Base-by-base conservation (phyloP, 2,113 vertebrate species). In the Lonchura striata region DNA sequence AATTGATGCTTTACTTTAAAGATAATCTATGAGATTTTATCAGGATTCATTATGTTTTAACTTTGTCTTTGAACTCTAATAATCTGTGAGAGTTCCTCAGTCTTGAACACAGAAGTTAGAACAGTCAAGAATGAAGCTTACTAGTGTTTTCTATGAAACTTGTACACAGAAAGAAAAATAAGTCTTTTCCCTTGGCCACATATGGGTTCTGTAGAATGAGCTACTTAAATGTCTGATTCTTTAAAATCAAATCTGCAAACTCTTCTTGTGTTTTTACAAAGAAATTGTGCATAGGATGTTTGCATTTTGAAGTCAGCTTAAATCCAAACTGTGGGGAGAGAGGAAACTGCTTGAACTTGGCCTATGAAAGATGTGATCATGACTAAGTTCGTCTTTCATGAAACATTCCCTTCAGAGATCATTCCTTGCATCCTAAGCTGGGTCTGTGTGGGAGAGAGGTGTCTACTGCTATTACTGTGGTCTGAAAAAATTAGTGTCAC, bases 281-380 rank as follows among this genome's bases (percentile, higher is more conserved):
- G 39, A 90, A 93, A 86, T 88, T 82, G 7, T 49, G 25, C 44
- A 59, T 81, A 59, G 7, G 44, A 33, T 54, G 3, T 52, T 74
- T 92, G 42, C 13, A 86, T 88, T 94, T 96, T 77, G 64, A 91
- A 94, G 69, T 78, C 33, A 86, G 30, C 35, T 90, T 90, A 70
- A 71, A 80, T 57, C 14, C 20, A 86, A 47, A 25, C 7, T 1
- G 0, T 20, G 10, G 33, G 47, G 44, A 74, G 20, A 15, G 13
- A 56, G 19, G 78, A 82, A 92, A 88, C 35, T n/a, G 11, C 68
- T 90, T 90, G 75, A 92, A 86, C 60, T 83, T 2, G 1, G 22
- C 6, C 64, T 71, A 28, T 90, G 63, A 93, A 92, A 86, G 85
- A 87, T 42, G 28, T 56, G 54, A 69, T 83, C 2, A 0, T 4